Conservation (phyloP, 2,113 vertebrate genomes). For the Holacanthus passer region DNA sequence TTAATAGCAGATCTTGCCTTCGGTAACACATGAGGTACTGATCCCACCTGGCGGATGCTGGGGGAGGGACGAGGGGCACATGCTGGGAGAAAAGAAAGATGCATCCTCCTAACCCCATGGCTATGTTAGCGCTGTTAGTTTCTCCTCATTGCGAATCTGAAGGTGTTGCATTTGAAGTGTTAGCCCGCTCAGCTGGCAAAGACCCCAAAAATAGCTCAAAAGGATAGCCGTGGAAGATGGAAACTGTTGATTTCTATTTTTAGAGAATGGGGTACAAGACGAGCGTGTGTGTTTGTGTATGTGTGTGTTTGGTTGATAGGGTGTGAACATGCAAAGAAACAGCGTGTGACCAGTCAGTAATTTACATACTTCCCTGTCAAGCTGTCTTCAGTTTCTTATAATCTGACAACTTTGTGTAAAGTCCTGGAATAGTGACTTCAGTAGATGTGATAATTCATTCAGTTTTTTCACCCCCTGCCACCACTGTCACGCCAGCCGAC, state of each 20-base stretch:
- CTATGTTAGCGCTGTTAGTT: constrained; percentile 29
- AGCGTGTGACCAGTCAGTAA: not conserved
- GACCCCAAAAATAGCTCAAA: constrained; percentile 61
- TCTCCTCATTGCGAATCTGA: constrained; percentile 45
- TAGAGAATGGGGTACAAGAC: constrained; percentile 6
- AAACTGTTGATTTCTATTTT: constrained; percentile 49
- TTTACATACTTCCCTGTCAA: constrained; percentile 24
- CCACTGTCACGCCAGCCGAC: not conserved
- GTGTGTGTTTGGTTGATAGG: not conserved
- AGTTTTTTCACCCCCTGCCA: constrained; percentile 10
- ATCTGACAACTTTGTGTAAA: constrained; percentile 36
- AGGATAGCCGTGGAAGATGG: constrained; percentile 21
- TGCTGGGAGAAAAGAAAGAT: constrained; percentile 55
- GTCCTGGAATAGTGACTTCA: not conserved
- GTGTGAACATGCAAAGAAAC: constrained; percentile 27
- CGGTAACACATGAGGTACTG: constrained; percentile 65
- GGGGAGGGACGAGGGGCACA: constrained; percentile 49
- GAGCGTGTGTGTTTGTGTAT: not conserved
- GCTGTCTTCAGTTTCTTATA: not conserved
- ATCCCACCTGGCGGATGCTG: constrained; percentile 62
- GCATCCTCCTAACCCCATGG: constrained; percentile 58
- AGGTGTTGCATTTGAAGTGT: constrained; percentile 66
- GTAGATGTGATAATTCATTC: constrained; percentile 16
- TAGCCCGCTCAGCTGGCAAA: constrained; percentile 43
- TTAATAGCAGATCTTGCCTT: constrained; percentile 74